Percentiles rank a stretch among this genome's conserved stretches.
Evolutionary conservation across 2,113 vertebrate species (phyloP).

Genomic region (Amazona guildingii): DNA sequence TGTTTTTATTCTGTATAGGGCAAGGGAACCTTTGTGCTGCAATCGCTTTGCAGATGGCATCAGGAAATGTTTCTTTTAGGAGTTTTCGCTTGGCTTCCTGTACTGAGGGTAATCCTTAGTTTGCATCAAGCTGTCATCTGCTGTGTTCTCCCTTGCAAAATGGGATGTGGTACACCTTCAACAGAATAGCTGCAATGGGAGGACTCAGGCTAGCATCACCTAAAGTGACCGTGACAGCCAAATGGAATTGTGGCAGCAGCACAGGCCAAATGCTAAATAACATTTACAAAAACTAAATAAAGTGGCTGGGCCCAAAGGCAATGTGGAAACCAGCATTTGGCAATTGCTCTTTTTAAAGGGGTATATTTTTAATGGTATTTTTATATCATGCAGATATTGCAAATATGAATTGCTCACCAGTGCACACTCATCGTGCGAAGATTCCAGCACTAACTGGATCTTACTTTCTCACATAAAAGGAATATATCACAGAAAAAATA

Average conservation of each 20-base stretch:
- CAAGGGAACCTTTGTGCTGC: background rate
- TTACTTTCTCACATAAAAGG: background rate
- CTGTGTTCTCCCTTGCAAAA: background rate
- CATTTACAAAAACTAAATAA: background rate
- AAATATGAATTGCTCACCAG: constrained; percentile 46
- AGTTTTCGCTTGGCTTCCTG: background rate
- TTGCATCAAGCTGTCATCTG: background rate
- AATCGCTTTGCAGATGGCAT: background rate
- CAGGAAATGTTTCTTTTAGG: background rate
- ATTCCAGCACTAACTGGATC: background rate
- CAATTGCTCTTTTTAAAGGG: constrained; percentile 42
- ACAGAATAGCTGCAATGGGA: background rate
- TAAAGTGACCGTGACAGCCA: background rate
- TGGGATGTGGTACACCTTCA: background rate
- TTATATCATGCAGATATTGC: constrained; percentile 38
- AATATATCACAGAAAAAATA: constrained; percentile 26
- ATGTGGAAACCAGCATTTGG: background rate
- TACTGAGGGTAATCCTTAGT: background rate
- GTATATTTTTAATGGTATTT: constrained; percentile 44
- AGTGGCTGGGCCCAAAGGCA: background rate
- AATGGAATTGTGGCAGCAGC: background rate
- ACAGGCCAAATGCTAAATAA: background rate
- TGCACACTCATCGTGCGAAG: constrained; percentile 29
- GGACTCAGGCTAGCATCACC: background rate
- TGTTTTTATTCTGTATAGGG: background rate